Percentiles rank a stretch among this genome's conserved stretches.
Conservation (phyloP, 2,888 invertebrate genomes). For the Platerodrilus igneus region DNA sequence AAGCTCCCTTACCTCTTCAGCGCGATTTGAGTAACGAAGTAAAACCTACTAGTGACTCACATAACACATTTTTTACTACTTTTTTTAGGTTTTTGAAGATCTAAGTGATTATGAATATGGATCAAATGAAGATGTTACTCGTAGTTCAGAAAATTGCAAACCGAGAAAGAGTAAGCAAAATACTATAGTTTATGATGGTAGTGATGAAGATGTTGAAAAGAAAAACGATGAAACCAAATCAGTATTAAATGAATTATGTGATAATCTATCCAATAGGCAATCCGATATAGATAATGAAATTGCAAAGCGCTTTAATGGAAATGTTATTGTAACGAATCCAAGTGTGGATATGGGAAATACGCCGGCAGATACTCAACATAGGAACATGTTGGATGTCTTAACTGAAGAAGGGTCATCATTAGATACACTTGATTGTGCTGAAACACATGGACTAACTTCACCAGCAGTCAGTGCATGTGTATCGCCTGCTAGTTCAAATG, state of each 20-base stretch:
- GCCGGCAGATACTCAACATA: slow-evolving; percentile 52
- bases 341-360: slow-evolving; percentile 58
- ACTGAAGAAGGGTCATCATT: slow-evolving; percentile 53
- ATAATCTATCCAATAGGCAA: too few species aligned
- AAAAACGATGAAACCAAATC: too few species aligned
- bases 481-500: slow-evolving; percentile 87
- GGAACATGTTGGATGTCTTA: slow-evolving; percentile 52
- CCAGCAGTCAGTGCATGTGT: slow-evolving; percentile 58
- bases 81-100: slow-evolving; percentile 43
- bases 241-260: slow-evolving; percentile 8
- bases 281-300: slow-evolving; percentile 6
- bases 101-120: slow-evolving; percentile 44
- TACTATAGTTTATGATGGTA: slow-evolving; percentile 43
- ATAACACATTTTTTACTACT: slow-evolving; percentile 1
- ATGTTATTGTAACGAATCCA: slow-evolving; percentile 68
- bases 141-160: slow-evolving; percentile 42
- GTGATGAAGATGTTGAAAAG: slow-evolving; percentile 35
- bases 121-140: slow-evolving; percentile 37
- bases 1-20: slow-evolving; percentile 43
- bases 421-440: slow-evolving; percentile 49
- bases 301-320: slow-evolving; percentile 54
- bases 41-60: slow-evolving; percentile 19
- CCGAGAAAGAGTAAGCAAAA: slow-evolving; percentile 38
- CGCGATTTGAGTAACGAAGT: slow-evolving; percentile 54
- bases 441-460: slow-evolving; percentile 45